Conservation (phyloP, 2,888 invertebrate genomes). For the Spialia ferax region DNA sequence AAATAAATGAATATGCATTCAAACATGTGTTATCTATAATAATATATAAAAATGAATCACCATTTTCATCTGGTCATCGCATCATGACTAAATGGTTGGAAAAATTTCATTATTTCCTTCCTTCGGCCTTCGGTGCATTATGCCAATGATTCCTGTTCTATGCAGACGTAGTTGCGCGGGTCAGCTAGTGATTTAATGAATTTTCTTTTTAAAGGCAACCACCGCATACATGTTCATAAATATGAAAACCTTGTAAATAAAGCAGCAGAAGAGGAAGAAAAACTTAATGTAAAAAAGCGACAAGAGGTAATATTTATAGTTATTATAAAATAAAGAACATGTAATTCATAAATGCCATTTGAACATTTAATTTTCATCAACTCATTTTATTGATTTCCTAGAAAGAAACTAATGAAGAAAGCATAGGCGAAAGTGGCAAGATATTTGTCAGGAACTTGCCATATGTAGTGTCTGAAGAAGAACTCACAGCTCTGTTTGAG, state of each 20-base stretch:
- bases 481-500: constrained; percentile 93
- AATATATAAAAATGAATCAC: no score
- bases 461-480: constrained; percentile 94
- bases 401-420: constrained; percentile 89
- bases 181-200: background rate
- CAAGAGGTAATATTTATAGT: constrained; percentile 63
- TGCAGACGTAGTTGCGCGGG: no score
- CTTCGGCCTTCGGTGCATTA: no score
- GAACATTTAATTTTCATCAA: no score
- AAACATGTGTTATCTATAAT: no score
- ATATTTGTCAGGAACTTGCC: constrained; percentile 97
- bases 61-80: no score
- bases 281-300: constrained; percentile 61
- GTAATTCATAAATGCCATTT: no score
- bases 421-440: constrained; percentile 95
- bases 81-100: no score
- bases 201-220: constrained; percentile 63
- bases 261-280: constrained; percentile 69
- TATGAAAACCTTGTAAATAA: constrained; percentile 76
- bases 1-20: no score
- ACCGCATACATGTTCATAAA: constrained; percentile 75
- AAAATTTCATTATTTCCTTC: no score
- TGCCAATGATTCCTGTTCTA: no score
- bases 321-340: background rate
- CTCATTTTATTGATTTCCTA: constrained; percentile 45